These are phyloP conservation scores for Hydropotes inermis DNA, from an alignment of 2,113 vertebrate species.

Conservation along the genomic window DNA sequence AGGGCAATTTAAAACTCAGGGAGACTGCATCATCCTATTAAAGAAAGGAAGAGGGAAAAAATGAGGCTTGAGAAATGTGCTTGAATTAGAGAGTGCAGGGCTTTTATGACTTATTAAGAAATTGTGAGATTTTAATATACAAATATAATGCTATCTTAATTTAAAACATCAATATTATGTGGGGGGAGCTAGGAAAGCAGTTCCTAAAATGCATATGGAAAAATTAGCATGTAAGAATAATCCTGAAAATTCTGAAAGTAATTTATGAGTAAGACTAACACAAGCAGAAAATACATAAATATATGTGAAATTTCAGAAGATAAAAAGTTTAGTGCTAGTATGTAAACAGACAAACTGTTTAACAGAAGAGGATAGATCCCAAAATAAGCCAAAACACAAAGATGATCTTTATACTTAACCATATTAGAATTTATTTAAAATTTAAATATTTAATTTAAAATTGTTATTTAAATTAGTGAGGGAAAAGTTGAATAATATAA, in stretches of 20 bases:
- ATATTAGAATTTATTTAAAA: not conserved
- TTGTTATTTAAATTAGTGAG: not conserved
- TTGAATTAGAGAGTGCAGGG: not conserved
- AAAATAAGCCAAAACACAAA: not conserved
- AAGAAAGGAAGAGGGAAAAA: not conserved
- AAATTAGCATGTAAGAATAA: not conserved
- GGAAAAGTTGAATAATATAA: not conserved
- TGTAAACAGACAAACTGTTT: not conserved
- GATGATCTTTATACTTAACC: not conserved
- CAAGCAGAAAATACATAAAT: not conserved
- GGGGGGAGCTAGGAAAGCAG: not conserved
- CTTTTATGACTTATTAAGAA: not conserved
- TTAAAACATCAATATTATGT: not conserved
- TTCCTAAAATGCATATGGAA: not conserved
- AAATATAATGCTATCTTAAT: not conserved
- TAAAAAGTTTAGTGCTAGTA: not conserved
- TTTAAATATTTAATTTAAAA: not conserved
- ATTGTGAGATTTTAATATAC: not conserved
- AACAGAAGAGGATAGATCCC: not conserved
- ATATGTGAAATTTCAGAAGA: not conserved
- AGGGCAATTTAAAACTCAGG: not conserved
- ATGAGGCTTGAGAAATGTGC: not conserved
- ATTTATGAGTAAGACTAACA: not conserved
- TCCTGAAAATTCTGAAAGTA: conserved; percentile 1
- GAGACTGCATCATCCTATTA: not conserved